phyloP scores from a whole-genome alignment of 2,888 invertebrate species.

The Athrips mouffetella region DNA sequence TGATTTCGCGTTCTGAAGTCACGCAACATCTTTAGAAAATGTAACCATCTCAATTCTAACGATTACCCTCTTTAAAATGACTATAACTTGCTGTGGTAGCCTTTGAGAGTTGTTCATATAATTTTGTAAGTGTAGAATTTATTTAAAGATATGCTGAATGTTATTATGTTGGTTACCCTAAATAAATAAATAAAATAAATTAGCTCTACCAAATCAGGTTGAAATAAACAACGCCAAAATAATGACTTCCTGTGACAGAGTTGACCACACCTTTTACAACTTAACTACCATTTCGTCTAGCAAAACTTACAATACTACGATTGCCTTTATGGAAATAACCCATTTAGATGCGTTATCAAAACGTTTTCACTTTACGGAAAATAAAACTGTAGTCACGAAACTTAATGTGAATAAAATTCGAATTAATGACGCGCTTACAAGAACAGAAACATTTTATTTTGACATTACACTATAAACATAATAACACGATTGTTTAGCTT shows the following conservation, averaged over 20 bases:
- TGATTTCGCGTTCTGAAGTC: too few species aligned
- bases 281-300: constrained; percentile 11
- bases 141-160: too few species aligned
- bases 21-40: too few species aligned
- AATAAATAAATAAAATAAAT: not conserved
- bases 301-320: constrained; percentile 16
- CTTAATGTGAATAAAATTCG: constrained; percentile 63
- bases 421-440: constrained; percentile 63
- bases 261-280: constrained; percentile 8
- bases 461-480: constrained; percentile 67
- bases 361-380: constrained; percentile 44
- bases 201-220: not conserved
- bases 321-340: constrained; percentile 30
- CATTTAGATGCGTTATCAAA: constrained; percentile 47
- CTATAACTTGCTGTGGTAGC: too few species aligned
- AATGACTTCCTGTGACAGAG: constrained; percentile 9
- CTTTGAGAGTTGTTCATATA: too few species aligned
- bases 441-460: constrained; percentile 66
- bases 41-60: too few species aligned
- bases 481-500: constrained; percentile 57
- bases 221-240: not conserved
- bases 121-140: too few species aligned
- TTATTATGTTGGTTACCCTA: too few species aligned
- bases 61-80: not conserved
- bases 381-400: constrained; percentile 51